A percentile compares a stretch with the other conserved stretches of the same genome.
phyloP scores from a whole-genome alignment of 1,140 invertebrate species.

The Drosophila persimilis region DNA sequence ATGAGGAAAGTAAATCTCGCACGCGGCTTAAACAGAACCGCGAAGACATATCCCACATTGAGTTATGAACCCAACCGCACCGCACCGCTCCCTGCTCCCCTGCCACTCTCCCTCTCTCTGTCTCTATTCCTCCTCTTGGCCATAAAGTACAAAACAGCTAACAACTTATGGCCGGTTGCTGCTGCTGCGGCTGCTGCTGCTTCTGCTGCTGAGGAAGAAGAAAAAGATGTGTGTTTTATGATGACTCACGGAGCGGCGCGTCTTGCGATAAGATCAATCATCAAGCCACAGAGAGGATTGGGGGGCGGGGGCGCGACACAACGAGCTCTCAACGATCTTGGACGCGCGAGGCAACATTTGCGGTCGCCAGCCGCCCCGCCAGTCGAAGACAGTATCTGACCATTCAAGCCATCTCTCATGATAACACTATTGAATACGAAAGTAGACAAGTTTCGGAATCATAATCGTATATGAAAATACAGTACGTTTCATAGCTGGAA shows the following conservation, averaged over 20 bases:
- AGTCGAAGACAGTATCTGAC: constrained; percentile 11
- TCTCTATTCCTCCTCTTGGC: constrained; percentile 44
- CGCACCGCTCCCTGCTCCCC: neutral
- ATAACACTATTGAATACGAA: constrained; percentile 79
- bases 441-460: constrained; percentile 71
- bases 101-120: neutral
- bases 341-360: constrained; percentile 30
- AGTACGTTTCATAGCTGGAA: constrained; percentile 10
- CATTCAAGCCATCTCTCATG: constrained; percentile 54
- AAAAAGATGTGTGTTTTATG: constrained; percentile 55
- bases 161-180: constrained; percentile 64
- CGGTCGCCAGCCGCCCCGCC: constrained; percentile 12
- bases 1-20: constrained; percentile 57
- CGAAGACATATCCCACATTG: constrained; percentile 57
- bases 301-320: constrained; percentile 1
- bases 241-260: constrained; percentile 64
- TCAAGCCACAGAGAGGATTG: constrained; percentile 47
- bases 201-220: constrained; percentile 59
- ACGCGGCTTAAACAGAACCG: constrained; percentile 60
- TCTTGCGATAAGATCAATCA: constrained; percentile 75
- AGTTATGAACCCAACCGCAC: constrained; percentile 66
- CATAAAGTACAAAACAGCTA: constrained; percentile 76
- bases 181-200: neutral
- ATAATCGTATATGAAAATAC: constrained; percentile 2
- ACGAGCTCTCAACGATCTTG: constrained; percentile 35